phyloP scores from a whole-genome alignment of 2,113 vertebrate species.

The Thalassoma bifasciatum region DNA sequence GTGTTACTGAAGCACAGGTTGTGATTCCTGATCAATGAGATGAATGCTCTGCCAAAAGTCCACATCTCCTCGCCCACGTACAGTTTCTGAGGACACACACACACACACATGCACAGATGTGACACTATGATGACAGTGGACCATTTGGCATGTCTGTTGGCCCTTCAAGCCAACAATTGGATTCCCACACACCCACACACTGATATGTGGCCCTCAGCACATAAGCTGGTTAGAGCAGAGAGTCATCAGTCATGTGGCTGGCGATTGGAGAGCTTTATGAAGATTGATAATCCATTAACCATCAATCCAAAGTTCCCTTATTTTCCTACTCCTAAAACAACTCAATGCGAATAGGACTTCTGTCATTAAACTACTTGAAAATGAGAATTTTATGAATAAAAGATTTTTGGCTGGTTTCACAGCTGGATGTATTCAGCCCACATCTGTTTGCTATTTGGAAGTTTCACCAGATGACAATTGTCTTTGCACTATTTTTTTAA shows the following conservation, averaged over 20 bases:
- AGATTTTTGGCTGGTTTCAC: background rate
- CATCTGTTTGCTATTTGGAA: too few relatives aligned
- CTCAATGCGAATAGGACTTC: background rate
- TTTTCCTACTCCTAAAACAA: background rate
- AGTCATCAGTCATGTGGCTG: conserved; percentile 41
- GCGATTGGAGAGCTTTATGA: conserved; percentile 27
- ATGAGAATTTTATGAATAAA: background rate
- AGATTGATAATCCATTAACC: background rate
- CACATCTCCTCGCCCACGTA: too few relatives aligned
- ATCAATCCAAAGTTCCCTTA: background rate
- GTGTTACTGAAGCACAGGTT: conserved; percentile 59
- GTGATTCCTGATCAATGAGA: conserved; percentile 13
- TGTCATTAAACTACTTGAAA: background rate
- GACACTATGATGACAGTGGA: conserved; percentile 36
- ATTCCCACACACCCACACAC: conserved; percentile 23
- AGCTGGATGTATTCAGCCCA: conserved; percentile 2
- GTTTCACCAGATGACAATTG: too few relatives aligned
- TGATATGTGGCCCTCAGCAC: conserved; percentile 22
- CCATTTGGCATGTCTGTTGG: conserved; percentile 17
- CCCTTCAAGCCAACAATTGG: conserved; percentile 5
- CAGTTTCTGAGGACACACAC: too few relatives aligned
- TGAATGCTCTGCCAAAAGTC: background rate
- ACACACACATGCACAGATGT: background rate
- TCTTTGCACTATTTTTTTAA: too few relatives aligned
- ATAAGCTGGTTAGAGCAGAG: background rate